Evolutionary conservation across 1,140 invertebrate species (phyloP).

Genomic region (Thaumatotibia leucotreta): DNA sequence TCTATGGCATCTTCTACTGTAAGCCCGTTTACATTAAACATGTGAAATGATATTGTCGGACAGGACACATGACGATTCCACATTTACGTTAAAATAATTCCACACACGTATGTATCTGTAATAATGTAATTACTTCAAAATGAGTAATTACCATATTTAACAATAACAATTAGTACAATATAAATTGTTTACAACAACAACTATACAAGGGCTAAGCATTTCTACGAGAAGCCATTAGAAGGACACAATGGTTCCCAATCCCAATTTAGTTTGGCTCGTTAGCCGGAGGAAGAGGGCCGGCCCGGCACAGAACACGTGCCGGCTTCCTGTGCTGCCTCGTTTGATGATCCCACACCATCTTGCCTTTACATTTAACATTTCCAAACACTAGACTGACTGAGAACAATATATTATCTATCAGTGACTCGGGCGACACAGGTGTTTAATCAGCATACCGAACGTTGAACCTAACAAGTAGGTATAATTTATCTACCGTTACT

Average conservation of each 20-base stretch:
- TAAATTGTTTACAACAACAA: neutral
- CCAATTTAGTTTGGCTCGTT: slow-evolving; percentile 26
- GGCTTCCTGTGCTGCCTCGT: slow-evolving; percentile 29
- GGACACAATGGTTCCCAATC: slow-evolving; percentile 25
- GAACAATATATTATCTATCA: neutral
- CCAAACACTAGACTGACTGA: too few relatives aligned
- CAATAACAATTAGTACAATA: neutral
- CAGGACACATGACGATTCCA: too few relatives aligned
- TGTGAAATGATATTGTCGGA: too few relatives aligned
- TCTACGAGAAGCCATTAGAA: neutral
- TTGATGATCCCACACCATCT: slow-evolving; percentile 43
- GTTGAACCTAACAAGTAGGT: neutral
- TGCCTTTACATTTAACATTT: slow-evolving; percentile 7
- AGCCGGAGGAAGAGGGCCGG: slow-evolving; percentile 27
- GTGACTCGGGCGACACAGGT: neutral
- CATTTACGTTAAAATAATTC: too few relatives aligned
- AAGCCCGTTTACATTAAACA: too few relatives aligned
- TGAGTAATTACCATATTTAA: neutral
- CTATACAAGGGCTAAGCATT: neutral
- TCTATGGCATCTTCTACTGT: too few relatives aligned
- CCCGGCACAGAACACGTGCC: slow-evolving; percentile 35
- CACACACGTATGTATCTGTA: neutral
- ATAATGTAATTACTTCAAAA: neutral
- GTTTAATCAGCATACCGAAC: neutral
- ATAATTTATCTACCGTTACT: neutral